Percentiles rank a stretch among this genome's conserved stretches.
These are phyloP conservation scores for Epinotia demarniana DNA, from an alignment of 2,888 invertebrate species.

Conservation along the genomic window DNA sequence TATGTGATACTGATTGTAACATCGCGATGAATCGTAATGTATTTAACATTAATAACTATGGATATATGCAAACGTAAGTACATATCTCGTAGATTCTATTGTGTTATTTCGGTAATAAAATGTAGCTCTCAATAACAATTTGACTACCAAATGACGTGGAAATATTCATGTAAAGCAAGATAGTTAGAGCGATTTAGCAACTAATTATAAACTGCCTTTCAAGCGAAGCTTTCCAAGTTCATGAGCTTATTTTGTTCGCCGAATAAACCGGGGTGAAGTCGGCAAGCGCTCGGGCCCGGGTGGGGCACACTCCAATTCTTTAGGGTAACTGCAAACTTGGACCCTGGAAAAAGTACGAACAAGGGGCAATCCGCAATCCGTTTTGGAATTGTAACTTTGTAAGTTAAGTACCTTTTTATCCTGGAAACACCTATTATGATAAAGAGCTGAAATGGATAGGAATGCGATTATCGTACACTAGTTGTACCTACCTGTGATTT, in stretches of 20 bases:
- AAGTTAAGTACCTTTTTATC: too few species aligned
- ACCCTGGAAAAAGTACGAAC: background rate
- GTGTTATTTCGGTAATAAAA: background rate
- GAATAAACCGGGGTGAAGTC: background rate
- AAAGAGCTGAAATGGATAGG: too few species aligned
- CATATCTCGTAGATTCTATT: too few species aligned
- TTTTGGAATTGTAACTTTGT: too few species aligned
- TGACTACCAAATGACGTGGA: background rate
- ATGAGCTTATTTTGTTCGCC: slow-evolving; percentile 10
- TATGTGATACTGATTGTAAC: too few species aligned
- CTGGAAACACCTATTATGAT: too few species aligned
- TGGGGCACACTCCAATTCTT: background rate
- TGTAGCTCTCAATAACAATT: background rate
- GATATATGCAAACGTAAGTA: too few species aligned
- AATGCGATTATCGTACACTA: too few species aligned
- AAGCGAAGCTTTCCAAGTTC: slow-evolving; percentile 4
- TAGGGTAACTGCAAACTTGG: background rate
- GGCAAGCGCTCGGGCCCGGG: background rate
- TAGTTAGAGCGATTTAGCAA: slow-evolving; percentile 14
- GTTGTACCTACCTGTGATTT: too few species aligned
- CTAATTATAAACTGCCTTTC: slow-evolving; percentile 15
- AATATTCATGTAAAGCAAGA: background rate
- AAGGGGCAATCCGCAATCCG: background rate
- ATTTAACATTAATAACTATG: too few species aligned
- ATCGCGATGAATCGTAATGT: too few species aligned